Base-by-base conservation (phyloP, 64 coral and sea anemone species). In the Montipora sp. region DNA sequence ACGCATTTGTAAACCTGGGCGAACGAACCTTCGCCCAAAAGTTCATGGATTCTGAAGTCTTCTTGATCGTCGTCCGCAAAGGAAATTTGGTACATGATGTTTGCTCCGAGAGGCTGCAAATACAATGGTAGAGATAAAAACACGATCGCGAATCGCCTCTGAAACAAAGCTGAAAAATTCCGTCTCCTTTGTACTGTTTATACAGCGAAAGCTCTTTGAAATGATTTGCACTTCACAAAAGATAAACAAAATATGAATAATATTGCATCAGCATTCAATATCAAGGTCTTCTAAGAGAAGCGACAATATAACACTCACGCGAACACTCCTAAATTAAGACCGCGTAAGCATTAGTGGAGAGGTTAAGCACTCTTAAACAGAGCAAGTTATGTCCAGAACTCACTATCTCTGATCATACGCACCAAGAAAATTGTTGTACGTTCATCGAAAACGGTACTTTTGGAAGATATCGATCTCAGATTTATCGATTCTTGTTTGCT, bases 1-100 rank as follows among this genome's bases (percentile, higher is more conserved):
- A 94, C 87, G 60, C 95, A 98, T 71, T 91, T 94, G 73, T 94
- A 98, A 3, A 98, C 95, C 78, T 98, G 92, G 6, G 95, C 95
- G 61, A 98, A 98, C 0, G 95, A 98, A 4, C 95, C 95, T 47
- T 98, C 95, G 6, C 95, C 95, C 8, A 98, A n/a, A 8, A 98
- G 57, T 27, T 98, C 95, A 3, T 91, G 81, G 43, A 98, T 93
- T 44, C 92, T 77, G 87, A 98, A 98, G 61, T 98, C 89, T 19
- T 93, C 91, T 48, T 91, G 89, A 15, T 80, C 81, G 16, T 92
- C 72, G 3, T 92, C 90, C 15, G 20, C 27, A 21, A 85, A 85
- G 27, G 82, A 85, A 47, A 85, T 45, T 19, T 85, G 65, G 46
- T 85, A 85, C 82, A 85, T 85, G 18, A 5, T 45, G 57, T 15